phyloP scores from a whole-genome alignment of 2,888 invertebrate genomes.

The Scaptomyza caliginosa region DNA sequence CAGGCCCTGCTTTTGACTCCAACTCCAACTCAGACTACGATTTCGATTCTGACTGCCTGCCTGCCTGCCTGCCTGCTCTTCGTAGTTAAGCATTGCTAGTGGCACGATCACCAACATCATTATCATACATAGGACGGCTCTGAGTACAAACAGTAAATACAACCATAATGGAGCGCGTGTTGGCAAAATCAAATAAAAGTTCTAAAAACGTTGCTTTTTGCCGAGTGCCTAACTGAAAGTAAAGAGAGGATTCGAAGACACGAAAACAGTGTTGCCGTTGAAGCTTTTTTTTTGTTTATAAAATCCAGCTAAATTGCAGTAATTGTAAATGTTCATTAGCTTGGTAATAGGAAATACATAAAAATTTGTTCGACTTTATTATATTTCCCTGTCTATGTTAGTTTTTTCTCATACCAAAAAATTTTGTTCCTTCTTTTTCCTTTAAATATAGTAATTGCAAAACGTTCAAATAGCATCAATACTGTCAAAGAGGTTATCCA shows the following conservation, averaged over 20 bases:
- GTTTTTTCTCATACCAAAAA: too few species aligned
- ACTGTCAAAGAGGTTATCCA: background rate
- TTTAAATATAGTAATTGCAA: background rate
- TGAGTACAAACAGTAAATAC: slow-evolving; percentile 22
- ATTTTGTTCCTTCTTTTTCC: background rate
- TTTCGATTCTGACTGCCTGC: slow-evolving; percentile 29
- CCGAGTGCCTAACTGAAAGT: slow-evolving; percentile 13
- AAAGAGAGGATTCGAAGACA: background rate
- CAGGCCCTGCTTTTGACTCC: slow-evolving; percentile 15
- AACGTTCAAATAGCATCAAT: background rate
- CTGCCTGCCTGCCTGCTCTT: slow-evolving; percentile 41
- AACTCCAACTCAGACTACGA: background rate
- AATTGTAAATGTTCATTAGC: background rate
- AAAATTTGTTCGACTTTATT: too few species aligned
- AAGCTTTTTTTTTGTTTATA: background rate
- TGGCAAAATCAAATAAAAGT: slow-evolving; percentile 75
- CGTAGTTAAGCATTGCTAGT: slow-evolving; percentile 76
- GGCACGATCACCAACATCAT: slow-evolving; percentile 80
- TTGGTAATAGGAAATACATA: too few species aligned
- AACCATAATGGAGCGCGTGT: slow-evolving; percentile 56
- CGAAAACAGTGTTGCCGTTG: background rate
- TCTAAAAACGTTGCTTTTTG: slow-evolving; percentile 57
- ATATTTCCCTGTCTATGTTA: too few species aligned
- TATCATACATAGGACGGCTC: slow-evolving; percentile 67
- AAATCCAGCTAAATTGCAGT: background rate